Evolutionary conservation across 2,797 vertebrate species (phyloP).

Genomic region (Rhinatrema bivittatum): DNA sequence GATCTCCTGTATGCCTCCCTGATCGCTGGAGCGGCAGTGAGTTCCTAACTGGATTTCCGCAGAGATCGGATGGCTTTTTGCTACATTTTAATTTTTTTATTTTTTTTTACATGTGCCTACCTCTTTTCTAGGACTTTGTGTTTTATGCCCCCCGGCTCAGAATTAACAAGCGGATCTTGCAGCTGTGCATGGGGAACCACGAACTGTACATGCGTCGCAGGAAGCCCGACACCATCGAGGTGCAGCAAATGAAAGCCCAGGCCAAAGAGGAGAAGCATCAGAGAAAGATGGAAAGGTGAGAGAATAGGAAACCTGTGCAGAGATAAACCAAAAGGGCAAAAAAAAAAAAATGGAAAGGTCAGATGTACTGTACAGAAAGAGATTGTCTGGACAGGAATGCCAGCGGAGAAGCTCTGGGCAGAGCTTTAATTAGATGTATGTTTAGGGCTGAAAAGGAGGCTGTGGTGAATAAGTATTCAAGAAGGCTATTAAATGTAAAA

Average conservation of each 20-base stretch:
- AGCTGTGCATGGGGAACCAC: slow-evolving; percentile 95
- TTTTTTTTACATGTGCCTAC: no score
- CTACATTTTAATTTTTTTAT: no score
- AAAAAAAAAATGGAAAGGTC: neutral
- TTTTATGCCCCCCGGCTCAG: slow-evolving; percentile 88
- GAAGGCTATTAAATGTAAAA: no score
- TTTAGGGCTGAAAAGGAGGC: no score
- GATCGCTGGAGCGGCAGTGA: neutral
- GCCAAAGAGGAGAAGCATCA: slow-evolving; percentile 83
- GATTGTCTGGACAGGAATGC: no score
- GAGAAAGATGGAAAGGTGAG: slow-evolving; percentile 80
- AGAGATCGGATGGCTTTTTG: no score
- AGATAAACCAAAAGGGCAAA: no score
- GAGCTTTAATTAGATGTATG: no score
- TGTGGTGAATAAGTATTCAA: no score
- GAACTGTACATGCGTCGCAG: slow-evolving; percentile 91
- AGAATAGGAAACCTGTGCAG: slow-evolving; percentile 6
- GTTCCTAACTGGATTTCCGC: no score
- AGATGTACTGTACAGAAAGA: neutral
- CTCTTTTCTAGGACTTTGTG: slow-evolving; percentile 90
- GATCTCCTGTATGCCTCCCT: neutral
- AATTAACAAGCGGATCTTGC: slow-evolving; percentile 92
- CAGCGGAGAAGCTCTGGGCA: no score
- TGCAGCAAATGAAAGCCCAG: slow-evolving; percentile 75
- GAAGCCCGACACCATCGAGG: slow-evolving; percentile 79